Conservation (phyloP, 1,140 invertebrate genomes). For the Ylistrum balloti region DNA sequence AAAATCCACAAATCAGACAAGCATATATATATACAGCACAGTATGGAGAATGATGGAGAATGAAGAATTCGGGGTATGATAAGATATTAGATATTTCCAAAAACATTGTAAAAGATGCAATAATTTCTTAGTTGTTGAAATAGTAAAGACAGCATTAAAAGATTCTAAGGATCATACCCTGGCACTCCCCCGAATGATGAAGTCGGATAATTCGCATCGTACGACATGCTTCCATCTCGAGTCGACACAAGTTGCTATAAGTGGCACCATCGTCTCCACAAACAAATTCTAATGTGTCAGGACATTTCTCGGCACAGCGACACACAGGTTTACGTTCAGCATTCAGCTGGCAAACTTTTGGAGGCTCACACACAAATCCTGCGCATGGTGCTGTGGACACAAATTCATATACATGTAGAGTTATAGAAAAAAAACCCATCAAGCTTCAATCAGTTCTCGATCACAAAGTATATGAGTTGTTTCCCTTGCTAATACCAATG, state of each 20-base stretch:
- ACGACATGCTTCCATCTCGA: slow-evolving; percentile 82
- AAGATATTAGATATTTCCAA: slow-evolving; percentile 12
- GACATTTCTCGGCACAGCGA: slow-evolving; percentile 90
- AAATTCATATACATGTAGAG: too few relatives aligned
- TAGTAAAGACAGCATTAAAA: not conserved
- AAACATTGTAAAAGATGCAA: slow-evolving; percentile 12
- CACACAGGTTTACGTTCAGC: slow-evolving; percentile 89
- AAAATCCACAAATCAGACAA: not conserved
- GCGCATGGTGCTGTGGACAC: slow-evolving; percentile 91
- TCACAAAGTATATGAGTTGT: too few relatives aligned
- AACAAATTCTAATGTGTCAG: slow-evolving; percentile 90
- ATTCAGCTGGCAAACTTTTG: slow-evolving; percentile 92
- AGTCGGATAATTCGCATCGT: slow-evolving; percentile 68
- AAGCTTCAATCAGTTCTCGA: too few relatives aligned
- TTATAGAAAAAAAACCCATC: too few relatives aligned
- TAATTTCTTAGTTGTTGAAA: not conserved
- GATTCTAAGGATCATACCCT: not conserved
- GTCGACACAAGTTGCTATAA: slow-evolving; percentile 92
- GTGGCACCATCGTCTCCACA: slow-evolving; percentile 92
- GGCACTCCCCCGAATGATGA: slow-evolving; percentile 67
- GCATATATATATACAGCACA: slow-evolving; percentile 1
- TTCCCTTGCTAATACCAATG: too few relatives aligned
- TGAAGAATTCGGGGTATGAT: not conserved
- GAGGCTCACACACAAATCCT: slow-evolving; percentile 88
- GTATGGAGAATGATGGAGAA: slow-evolving; percentile 6